Conservation (phyloP, 2,113 vertebrate species). For the Laterallus jamaicensis region DNA sequence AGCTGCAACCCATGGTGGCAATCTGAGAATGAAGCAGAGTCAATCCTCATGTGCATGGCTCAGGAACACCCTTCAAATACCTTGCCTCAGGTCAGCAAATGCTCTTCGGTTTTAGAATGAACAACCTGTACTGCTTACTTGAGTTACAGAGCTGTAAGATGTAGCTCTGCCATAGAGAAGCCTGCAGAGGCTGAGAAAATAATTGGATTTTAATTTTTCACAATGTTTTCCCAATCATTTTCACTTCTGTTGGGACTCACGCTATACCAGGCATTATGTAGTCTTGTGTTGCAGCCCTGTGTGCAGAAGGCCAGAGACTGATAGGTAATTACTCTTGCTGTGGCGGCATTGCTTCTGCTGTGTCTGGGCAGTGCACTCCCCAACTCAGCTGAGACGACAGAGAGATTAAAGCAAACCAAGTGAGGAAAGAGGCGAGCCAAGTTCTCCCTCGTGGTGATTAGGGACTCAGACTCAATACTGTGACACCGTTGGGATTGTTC, state of each 20-base stretch:
- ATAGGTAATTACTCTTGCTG: background rate
- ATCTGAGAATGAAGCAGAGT: background rate
- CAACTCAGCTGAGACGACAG: accelerated
- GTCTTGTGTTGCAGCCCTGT: accelerated
- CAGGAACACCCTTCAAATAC: background rate
- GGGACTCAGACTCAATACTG: background rate
- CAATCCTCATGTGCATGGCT: background rate
- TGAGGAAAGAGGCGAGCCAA: background rate
- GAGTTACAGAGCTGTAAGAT: background rate
- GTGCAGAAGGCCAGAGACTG: background rate
- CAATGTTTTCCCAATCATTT: background rate
- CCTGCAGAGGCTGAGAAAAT: background rate
- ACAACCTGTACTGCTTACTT: background rate
- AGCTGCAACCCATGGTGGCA: background rate
- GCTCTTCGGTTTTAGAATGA: background rate
- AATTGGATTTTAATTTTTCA: background rate
- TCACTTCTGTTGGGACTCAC: background rate
- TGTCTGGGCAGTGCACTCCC: background rate
- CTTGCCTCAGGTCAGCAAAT: background rate
- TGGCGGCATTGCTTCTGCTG: background rate
- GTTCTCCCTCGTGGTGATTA: background rate
- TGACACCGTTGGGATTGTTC: background rate
- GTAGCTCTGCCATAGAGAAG: background rate
- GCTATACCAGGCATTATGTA: background rate
- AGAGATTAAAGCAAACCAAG: background rate